A percentile compares a stretch with the other conserved stretches of the same genome.
Conservation (phyloP, 2,797 vertebrate genomes). For the Gymnothorax javanicus region DNA sequence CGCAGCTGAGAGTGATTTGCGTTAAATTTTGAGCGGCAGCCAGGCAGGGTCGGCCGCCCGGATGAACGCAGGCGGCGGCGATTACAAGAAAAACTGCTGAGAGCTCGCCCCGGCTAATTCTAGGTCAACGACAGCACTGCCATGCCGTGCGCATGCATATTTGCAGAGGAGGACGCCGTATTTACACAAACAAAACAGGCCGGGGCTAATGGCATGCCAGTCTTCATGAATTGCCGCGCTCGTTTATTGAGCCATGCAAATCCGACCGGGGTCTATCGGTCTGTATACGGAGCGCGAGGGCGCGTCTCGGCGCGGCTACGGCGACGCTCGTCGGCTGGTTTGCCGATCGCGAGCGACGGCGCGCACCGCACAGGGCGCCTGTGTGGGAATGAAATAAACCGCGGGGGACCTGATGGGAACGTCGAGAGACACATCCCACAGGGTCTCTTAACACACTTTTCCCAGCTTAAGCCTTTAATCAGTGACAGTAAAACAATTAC, state of each 20-base stretch:
- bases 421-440: background rate
- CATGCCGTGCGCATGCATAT: background rate
- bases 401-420: background rate
- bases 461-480: background rate
- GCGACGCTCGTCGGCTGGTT: slow-evolving; percentile 47
- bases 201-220: background rate
- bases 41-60: background rate
- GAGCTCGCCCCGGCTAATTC: background rate
- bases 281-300: background rate
- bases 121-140: background rate
- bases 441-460: background rate
- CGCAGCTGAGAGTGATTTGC: background rate
- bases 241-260: background rate
- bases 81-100: background rate
- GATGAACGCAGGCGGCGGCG: background rate
- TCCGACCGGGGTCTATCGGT: no score
- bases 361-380: background rate
- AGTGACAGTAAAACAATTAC: background rate
- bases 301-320: slow-evolving; percentile 48
- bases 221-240: background rate
- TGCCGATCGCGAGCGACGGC: slow-evolving; percentile 7
- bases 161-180: background rate
- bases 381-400: background rate
- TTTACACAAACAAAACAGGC: background rate
- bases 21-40: slow-evolving; percentile 8